Conservation (phyloP, 2,797 vertebrate genomes). For the Malacoraja senta region DNA sequence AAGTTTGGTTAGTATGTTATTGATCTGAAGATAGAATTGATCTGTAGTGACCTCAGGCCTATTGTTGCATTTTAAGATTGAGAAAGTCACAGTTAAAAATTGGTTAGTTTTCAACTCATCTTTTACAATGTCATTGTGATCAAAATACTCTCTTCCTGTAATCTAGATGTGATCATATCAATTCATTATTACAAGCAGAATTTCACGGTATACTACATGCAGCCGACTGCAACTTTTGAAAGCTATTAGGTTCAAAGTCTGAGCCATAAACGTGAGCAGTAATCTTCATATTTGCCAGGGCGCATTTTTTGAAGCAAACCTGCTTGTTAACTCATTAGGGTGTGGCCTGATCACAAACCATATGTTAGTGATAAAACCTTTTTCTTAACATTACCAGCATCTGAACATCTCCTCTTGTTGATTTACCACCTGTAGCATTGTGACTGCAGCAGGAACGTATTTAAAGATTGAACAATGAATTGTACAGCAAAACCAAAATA, state of each 20-base stretch:
- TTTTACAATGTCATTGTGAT: neutral
- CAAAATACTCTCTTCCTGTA: neutral
- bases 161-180: neutral
- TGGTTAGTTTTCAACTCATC: neutral
- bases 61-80: neutral
- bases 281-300: neutral
- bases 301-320: neutral
- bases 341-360: slow-evolving; percentile 1
- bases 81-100: neutral
- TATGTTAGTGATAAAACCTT: neutral
- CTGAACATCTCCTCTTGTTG: too few relatives aligned
- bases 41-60: neutral
- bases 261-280: neutral
- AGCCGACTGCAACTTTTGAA: neutral
- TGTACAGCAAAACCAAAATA: neutral
- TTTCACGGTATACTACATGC: neutral
- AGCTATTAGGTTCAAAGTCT: neutral
- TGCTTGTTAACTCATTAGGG: slow-evolving; percentile 11
- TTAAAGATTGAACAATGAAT: neutral
- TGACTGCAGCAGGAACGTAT: neutral
- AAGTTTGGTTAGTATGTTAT: neutral
- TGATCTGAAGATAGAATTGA: neutral
- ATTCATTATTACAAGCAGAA: neutral
- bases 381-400: too few relatives aligned
- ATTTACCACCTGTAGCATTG: neutral